Percentiles rank a stretch among this genome's conserved stretches.
Conservation (phyloP, 1,140 invertebrate species). For the Steinernema khuongi region DNA sequence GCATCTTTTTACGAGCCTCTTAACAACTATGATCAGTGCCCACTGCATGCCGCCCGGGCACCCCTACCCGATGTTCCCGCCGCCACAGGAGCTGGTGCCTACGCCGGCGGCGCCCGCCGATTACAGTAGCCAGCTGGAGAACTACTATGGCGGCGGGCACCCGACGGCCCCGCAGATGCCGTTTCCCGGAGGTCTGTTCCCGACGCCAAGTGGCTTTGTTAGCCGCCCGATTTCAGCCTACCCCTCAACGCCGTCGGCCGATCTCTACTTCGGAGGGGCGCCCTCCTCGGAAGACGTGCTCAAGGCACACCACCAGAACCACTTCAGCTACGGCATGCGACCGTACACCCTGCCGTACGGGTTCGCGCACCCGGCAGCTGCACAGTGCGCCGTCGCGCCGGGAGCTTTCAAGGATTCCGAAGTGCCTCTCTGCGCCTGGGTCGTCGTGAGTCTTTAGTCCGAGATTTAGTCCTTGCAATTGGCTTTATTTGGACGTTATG, state of each 20-base stretch:
- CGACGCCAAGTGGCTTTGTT: background rate
- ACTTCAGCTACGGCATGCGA: slow-evolving; percentile 2
- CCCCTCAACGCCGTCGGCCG: background rate
- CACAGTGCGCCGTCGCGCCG: slow-evolving; percentile 1
- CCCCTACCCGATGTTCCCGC: slow-evolving; percentile 8
- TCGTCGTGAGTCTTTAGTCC: background rate
- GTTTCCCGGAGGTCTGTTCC: slow-evolving; percentile 1
- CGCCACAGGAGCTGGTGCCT: background rate
- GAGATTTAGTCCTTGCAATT: too few species aligned
- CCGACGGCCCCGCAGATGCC: background rate
- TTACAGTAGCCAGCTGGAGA: background rate
- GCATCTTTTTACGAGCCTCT: background rate
- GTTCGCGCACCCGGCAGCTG: background rate
- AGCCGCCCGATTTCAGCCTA: background rate
- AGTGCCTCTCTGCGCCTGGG: background rate
- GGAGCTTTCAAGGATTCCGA: background rate
- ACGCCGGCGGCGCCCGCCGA: background rate
- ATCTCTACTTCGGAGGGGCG: background rate
- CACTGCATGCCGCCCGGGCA: background rate
- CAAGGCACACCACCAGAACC: background rate
- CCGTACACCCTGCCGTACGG: background rate
- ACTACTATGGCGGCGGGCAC: background rate
- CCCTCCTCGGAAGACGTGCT: background rate
- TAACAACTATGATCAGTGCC: slow-evolving; percentile 9
- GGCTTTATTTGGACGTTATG: too few species aligned